These are phyloP conservation scores for Zelostemma sp. DNA, from an alignment of 1,140 invertebrate genomes.

Conservation along the genomic window DNA sequence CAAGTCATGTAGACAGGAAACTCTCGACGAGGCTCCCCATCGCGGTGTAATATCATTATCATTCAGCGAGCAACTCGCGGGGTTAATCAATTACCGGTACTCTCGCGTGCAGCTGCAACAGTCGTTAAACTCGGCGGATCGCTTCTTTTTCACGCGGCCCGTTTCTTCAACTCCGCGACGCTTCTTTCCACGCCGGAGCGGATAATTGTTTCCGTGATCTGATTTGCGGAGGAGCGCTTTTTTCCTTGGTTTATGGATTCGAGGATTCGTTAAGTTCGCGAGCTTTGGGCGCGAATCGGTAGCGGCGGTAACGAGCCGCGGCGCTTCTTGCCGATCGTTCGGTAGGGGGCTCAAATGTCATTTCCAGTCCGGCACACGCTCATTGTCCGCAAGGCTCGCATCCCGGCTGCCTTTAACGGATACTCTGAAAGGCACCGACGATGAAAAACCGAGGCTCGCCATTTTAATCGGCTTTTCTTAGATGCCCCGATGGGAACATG, in stretches of 20 bases:
- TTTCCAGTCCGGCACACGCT: constrained; percentile 50
- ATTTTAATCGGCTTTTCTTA: constrained; percentile 37
- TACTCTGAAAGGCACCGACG: constrained; percentile 46
- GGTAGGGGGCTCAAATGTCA: constrained; percentile 46
- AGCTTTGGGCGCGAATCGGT: constrained; percentile 28
- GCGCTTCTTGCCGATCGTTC: constrained; percentile 30
- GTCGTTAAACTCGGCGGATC: too few species aligned
- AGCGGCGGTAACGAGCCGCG: constrained; percentile 35
- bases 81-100: constrained; percentile 57
- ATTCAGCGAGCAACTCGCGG: constrained; percentile 41
- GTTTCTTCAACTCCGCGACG: too few species aligned
- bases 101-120: constrained; percentile 15
- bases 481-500: constrained; percentile 7
- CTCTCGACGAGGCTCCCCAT: constrained; percentile 43
- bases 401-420: constrained; percentile 41
- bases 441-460: constrained; percentile 42
- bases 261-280: constrained; percentile 8
- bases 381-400: constrained; percentile 41
- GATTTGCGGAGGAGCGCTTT: too few species aligned
- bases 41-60: constrained; percentile 53
- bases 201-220: too few species aligned
- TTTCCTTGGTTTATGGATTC: not conserved
- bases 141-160: too few species aligned
- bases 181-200: too few species aligned
- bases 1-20: constrained; percentile 52